Evolutionary conservation across 2,113 vertebrate genomes (phyloP).

Genomic region (Turnix velox): DNA sequence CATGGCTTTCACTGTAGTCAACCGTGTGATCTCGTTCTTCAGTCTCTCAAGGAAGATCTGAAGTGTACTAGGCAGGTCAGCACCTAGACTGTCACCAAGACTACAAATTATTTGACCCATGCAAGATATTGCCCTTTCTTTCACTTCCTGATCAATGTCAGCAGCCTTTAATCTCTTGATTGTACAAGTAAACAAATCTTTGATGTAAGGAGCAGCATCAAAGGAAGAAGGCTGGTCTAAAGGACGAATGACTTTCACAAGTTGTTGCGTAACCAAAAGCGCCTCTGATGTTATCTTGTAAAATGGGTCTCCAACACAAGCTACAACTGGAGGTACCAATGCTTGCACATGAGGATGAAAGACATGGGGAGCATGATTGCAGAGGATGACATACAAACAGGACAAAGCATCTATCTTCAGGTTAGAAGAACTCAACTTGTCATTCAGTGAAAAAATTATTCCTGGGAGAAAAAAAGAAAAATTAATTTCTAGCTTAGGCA

Average conservation of each 20-base stretch:
- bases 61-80: constrained; percentile 90
- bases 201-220: constrained; percentile 93
- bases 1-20: constrained; percentile 94
- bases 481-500: not conserved
- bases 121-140: constrained; percentile 96
- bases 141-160: constrained; percentile 98
- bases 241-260: constrained; percentile 96
- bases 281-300: constrained; percentile 99
- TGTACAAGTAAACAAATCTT: constrained; percentile 93
- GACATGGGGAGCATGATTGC: constrained; percentile 93
- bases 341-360: constrained; percentile 96
- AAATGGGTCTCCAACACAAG: constrained; percentile 96
- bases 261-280: constrained; percentile 94
- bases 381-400: constrained; percentile 94
- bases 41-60: constrained; percentile 96
- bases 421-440: constrained; percentile 98
- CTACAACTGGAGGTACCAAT: constrained; percentile 93
- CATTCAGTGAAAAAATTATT: constrained; percentile 97
- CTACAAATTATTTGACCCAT: constrained; percentile 99
- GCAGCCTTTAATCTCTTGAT: constrained; percentile 95
- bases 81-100: constrained; percentile 91
- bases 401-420: constrained; percentile 97
- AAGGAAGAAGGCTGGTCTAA: constrained; percentile 89
- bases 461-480: constrained; percentile 74
- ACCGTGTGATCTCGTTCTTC: constrained; percentile 95